phyloP scores from a whole-genome alignment of 2,888 invertebrate genomes.

The Endomychus coccineus region DNA sequence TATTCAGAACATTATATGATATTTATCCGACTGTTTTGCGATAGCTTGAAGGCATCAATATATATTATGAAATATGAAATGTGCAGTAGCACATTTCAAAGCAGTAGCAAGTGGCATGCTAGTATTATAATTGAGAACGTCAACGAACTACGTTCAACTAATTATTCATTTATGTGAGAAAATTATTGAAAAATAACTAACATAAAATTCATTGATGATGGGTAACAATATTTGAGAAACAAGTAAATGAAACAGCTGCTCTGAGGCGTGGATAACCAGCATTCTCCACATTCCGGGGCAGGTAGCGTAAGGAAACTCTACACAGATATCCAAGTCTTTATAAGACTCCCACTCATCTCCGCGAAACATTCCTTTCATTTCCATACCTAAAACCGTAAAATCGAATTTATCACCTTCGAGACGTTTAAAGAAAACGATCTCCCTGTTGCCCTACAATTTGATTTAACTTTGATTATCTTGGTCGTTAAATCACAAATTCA shows the following conservation, averaged over 20 bases:
- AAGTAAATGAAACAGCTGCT: conserved; percentile 8
- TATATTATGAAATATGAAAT: too few relatives aligned
- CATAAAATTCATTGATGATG: too few relatives aligned
- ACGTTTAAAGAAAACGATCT: conserved; percentile 11
- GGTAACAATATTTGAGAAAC: conserved; percentile 14
- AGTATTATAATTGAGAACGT: too few relatives aligned
- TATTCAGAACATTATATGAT: too few relatives aligned
- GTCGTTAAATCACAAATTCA: conserved; percentile 3
- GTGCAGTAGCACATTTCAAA: too few relatives aligned
- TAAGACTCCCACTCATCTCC: conserved; percentile 19
- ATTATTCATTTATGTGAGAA: too few relatives aligned
- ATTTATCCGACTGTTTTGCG: too few relatives aligned
- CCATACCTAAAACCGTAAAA: conserved; percentile 12
- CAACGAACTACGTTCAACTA: too few relatives aligned
- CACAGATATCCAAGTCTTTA: conserved; percentile 18
- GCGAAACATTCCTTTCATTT: conserved; percentile 16
- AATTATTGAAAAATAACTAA: too few relatives aligned
- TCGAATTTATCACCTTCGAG: conserved; percentile 17
- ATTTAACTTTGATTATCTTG: conserved; percentile 16
- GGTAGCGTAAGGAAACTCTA: conserved; percentile 30
- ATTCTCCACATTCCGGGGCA: conserved; percentile 36
- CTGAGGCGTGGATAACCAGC: conserved; percentile 34
- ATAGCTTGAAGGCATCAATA: too few relatives aligned
- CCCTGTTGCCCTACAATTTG: conserved; percentile 16
- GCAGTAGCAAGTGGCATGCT: too few relatives aligned